A percentile compares a stretch with the other conserved stretches of the same genome.
These are phyloP conservation scores for Cylloceria caligata DNA, from an alignment of 2,888 invertebrate genomes.

Conservation along the genomic window DNA sequence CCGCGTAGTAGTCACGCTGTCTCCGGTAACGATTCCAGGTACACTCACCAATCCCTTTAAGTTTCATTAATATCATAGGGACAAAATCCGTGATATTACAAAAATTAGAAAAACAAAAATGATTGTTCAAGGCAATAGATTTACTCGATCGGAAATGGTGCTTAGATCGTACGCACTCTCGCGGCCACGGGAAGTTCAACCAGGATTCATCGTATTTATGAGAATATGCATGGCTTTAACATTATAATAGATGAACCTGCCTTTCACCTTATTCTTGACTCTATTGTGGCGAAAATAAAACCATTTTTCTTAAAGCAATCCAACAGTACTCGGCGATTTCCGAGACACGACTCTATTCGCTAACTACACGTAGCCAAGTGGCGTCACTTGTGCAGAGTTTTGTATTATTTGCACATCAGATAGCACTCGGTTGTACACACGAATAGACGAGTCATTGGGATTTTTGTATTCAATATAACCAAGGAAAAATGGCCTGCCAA, in stretches of 20 bases:
- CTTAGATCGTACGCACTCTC: constrained; percentile 25
- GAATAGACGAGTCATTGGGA: too few species aligned
- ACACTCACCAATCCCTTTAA: constrained; percentile 37
- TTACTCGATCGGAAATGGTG: constrained; percentile 45
- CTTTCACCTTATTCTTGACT: constrained; percentile 47
- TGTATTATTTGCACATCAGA: too few species aligned
- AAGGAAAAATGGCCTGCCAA: too few species aligned
- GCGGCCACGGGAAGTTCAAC: not conserved
- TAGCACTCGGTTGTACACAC: too few species aligned
- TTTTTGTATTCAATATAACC: too few species aligned
- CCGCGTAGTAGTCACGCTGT: constrained; percentile 5
- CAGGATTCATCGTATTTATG: constrained; percentile 27
- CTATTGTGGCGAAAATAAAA: constrained; percentile 30
- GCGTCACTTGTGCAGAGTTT: too few species aligned
- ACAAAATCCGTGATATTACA: constrained; percentile 45
- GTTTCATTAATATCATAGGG: constrained; percentile 43
- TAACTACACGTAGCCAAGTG: too few species aligned
- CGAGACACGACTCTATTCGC: not conserved
- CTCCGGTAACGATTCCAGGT: constrained; percentile 27
- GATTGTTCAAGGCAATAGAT: constrained; percentile 39
- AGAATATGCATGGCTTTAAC: constrained; percentile 34
- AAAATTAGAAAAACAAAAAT: constrained; percentile 38
- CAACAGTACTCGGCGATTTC: not conserved
- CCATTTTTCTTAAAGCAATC: constrained; percentile 2
- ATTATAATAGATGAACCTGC: constrained; percentile 46